Base-by-base conservation (phyloP, 2,797 vertebrate species). In the Microtus californicus region DNA sequence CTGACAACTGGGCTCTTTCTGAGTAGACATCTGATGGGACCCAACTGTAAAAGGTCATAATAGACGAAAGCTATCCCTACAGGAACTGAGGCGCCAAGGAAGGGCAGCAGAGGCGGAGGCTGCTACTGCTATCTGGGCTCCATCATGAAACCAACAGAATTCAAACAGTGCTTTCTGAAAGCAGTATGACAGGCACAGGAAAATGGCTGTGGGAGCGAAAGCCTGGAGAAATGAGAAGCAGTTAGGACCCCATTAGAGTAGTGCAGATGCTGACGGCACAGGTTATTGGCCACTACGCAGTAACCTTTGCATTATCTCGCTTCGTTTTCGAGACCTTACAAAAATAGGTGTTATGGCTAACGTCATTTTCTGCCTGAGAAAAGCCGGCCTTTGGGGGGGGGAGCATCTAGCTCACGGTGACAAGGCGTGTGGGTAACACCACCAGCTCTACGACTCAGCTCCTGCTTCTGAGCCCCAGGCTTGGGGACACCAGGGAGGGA, bases 301-400 rank as follows among this genome's bases (percentile, higher is more conserved):
- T 54, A 19, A 56, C 77, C 56, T 74, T 59, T 80, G 27, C 40
- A 67, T 78, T 61, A 80, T 51, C 67, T 93, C 54, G 85, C 65
- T 69, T 81, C 45, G 37, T 74, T 48, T 85, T 92, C 87, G 81
- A 86, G 61, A 71, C 34, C 40, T 63, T 89, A 92, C 27, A 93
- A 90, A 77, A 37, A 8, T 31, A 86, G 82, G 61, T 65, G 87
- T 59, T 86, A 81, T 34, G 63, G 71, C 65, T 51, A 95, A 85
- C 6, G 19, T 43, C 77, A 92, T 83, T 96, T 93, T 95, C 80
- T 90, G 82, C 17, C n/a, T 91, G n/a, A 96, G 65, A 86, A 95
- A 94, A 69, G 27, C 54, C 10, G 56, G 56, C 8, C 11, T 91
- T n/a, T 31, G 48, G 56, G n/a, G 48, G 29, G 88, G 82, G 23